A percentile compares a stretch with the other conserved stretches of the same genome.
phyloP scores from a whole-genome alignment of 2,797 vertebrate genomes.

The Propithecus deckenii region DNA sequence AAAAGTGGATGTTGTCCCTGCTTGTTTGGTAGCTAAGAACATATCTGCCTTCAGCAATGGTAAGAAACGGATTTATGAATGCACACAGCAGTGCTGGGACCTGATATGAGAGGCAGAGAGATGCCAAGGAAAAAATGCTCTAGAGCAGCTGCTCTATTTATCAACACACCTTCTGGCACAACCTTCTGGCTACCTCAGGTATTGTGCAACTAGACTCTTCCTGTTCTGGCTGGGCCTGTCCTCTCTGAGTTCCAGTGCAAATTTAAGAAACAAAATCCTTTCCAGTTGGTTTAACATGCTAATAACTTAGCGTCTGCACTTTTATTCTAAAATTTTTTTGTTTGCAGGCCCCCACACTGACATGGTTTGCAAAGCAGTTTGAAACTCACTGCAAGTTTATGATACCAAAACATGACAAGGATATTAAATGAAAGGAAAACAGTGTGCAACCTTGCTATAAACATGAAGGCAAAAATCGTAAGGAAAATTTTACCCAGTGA shows the following conservation, averaged over 20 bases:
- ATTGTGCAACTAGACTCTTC: neutral
- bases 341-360: neutral
- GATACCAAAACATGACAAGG: neutral
- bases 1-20: neutral
- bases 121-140: neutral
- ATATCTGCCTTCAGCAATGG: neutral
- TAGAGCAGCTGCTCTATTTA: neutral
- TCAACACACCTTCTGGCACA: neutral
- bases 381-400: neutral
- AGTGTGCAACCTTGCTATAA: neutral
- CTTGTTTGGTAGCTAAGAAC: neutral
- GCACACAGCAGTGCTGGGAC: neutral
- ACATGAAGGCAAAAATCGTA: neutral
- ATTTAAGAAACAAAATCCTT: neutral
- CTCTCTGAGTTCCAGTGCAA: neutral
- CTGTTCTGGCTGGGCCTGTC: neutral
- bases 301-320: neutral
- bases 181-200: neutral
- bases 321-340: neutral
- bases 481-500: neutral
- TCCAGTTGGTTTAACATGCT: neutral
- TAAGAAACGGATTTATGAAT: neutral
- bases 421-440: neutral
- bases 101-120: neutral
- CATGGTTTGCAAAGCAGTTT: neutral